Base-by-base conservation (phyloP, 2,797 vertebrate species). In the Falco berigora region DNA sequence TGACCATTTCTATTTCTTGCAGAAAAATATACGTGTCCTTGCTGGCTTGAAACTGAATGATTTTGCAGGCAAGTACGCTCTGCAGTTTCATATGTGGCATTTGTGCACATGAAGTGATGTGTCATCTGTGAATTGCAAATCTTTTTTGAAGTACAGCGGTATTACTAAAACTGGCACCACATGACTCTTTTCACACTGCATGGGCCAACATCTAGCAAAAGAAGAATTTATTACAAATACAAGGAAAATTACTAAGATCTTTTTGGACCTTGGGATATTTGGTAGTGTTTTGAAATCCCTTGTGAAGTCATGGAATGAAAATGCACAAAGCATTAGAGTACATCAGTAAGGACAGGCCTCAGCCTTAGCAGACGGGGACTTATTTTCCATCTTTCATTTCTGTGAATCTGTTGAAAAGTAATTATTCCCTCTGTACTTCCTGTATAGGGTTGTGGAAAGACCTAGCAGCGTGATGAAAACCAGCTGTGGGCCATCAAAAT, bases 381-480 rank as follows among this genome's bases (percentile, higher is more conserved):
- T 87, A 85, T 79, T 96, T 95, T 85, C 69, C 66, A 40, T 68
- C 84, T 86, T 92, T 92, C 36, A 53, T 74, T 95, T 88, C 87
- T 80, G 38, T 71, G 67, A 80, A 59, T 85, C 74, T 90, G 84
- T 83, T 97, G 92, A 83, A 91, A 96, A 97, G 83, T 56, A 82
- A 91, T 93, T 94, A 92, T 94, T 92, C 69, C 76, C 69, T 92
- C 46, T 91, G 64, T 79, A 56, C 78, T 94, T 94, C 91, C 46
- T 85, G 16, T 92, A 52, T 76, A 88, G 38, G n/a, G 24, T n/a
- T 90, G 47, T 95, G 94, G 93, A 97, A 96, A 96, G 63, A 88
- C 46, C 75, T 82, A 82, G 69, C 15, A 88, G 28, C 1, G 3
- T 90, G 91, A 96, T 96, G 86, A 90, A 93, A 95, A 96, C 28